Evolutionary conservation across 2,888 invertebrate species (phyloP).

Genomic region (Xestia ashworthii): DNA sequence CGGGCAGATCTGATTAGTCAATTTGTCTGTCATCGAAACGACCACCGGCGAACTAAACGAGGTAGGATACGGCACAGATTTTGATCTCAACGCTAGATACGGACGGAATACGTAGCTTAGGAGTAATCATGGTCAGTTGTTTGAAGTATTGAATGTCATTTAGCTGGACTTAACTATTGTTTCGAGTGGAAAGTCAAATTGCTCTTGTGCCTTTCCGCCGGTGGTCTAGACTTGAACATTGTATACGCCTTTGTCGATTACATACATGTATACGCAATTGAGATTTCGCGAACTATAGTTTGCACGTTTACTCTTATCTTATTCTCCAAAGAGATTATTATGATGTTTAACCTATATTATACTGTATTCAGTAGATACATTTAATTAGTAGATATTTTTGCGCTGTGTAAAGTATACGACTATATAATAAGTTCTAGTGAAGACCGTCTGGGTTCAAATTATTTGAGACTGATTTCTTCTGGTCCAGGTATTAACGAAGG

Average conservation of each 20-base stretch:
- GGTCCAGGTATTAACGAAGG: constrained; percentile 16
- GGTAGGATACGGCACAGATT: constrained; percentile 83
- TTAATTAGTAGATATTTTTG: constrained; percentile 82
- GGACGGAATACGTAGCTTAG: constrained; percentile 54
- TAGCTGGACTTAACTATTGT: constrained; percentile 74
- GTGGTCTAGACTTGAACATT: constrained; percentile 77
- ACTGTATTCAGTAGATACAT: constrained; percentile 79
- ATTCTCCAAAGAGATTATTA: constrained; percentile 88
- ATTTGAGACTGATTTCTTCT: constrained; percentile 67
- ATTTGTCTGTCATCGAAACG: constrained; percentile 75
- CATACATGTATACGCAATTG: constrained; percentile 74
- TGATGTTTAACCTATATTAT: constrained; percentile 75
- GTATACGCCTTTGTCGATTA: constrained; percentile 78
- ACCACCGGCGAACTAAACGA: constrained; percentile 81
- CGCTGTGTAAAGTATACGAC: constrained; percentile 89
- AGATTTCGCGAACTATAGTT: constrained; percentile 80
- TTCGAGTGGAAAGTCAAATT: constrained; percentile 81
- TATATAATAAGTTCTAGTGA: constrained; percentile 80
- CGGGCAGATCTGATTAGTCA: constrained; percentile 68
- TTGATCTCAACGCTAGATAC: constrained; percentile 76
- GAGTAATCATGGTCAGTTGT: constrained; percentile 59
- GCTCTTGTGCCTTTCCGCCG: constrained; percentile 88
- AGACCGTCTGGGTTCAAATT: constrained; percentile 77
- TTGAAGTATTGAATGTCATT: constrained; percentile 67
- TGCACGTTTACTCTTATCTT: constrained; percentile 77